Conservation (phyloP, 2,797 vertebrate species). For the Alauda arvensis region DNA sequence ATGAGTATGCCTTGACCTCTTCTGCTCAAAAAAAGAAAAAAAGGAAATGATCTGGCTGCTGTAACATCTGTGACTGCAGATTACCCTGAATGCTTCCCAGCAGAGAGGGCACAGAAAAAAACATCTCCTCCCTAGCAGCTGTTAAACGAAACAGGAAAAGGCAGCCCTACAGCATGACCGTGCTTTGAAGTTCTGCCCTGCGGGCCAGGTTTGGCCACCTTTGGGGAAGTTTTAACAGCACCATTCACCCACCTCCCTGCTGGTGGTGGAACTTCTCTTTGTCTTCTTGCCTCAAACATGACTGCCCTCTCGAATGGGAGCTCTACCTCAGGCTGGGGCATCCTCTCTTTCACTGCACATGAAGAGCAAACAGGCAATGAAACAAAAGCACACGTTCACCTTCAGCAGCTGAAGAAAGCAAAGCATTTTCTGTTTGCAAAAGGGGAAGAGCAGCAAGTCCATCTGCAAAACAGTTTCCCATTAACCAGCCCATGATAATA, state of each 20-base stretch:
- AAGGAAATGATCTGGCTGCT: not conserved
- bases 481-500: not conserved
- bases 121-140: constrained; percentile 11
- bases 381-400: not conserved
- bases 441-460: not conserved
- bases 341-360: not conserved
- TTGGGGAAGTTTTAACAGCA: not conserved
- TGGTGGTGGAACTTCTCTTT: not conserved
- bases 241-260: not conserved
- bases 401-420: not conserved
- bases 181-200: not conserved
- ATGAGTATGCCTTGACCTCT: not conserved
- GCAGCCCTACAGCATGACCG: rapidly evolving
- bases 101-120: not conserved
- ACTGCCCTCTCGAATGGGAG: not conserved
- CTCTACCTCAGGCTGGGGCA: rapidly evolving
- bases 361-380: not conserved
- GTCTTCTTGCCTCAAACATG: not conserved
- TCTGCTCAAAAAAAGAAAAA: not conserved
- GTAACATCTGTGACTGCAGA: not conserved
- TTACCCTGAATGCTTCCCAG: not conserved
- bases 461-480: not conserved
- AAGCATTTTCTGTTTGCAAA: not conserved
- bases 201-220: not conserved
- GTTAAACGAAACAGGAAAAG: constrained; percentile 2